Evolutionary conservation across 2,797 vertebrate genomes (phyloP).

Genomic region (Aplochiton taeniatus): DNA sequence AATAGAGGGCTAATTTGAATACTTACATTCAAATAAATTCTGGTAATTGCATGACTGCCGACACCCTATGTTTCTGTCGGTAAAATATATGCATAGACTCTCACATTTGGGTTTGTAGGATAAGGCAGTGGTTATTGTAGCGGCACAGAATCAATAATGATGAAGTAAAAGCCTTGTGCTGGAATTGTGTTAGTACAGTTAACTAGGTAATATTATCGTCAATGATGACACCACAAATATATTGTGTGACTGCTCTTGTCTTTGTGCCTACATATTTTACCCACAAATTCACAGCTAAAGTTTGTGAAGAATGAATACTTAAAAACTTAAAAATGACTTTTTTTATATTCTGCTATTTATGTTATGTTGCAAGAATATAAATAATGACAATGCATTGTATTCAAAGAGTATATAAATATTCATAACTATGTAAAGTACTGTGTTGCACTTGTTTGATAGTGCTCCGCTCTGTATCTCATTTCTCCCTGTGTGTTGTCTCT

Average conservation of each 20-base stretch:
- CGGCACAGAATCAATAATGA: conserved; percentile 27
- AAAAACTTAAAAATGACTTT: no score
- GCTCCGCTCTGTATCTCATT: no score
- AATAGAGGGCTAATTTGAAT: conserved; percentile 36
- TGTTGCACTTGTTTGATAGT: background rate
- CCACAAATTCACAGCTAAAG: no score
- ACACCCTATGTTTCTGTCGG: conserved; percentile 19
- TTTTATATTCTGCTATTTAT: background rate
- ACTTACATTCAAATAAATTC: conserved; percentile 25
- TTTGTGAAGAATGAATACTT: no score
- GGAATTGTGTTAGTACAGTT: conserved; percentile 21
- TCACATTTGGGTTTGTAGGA: conserved; percentile 7
- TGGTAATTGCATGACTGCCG: conserved; percentile 19
- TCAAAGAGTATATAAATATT: no score
- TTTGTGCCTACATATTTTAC: no score
- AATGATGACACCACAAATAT: conserved; percentile 24
- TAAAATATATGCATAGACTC: conserved; percentile 31
- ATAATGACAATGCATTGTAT: background rate
- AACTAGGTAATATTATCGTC: conserved; percentile 17
- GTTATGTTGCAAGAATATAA: conserved; percentile 11
- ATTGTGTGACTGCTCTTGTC: conserved; percentile 12
- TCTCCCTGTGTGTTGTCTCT: conserved; percentile 31
- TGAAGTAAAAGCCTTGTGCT: conserved; percentile 15
- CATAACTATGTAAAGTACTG: background rate
- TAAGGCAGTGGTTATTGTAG: conserved; percentile 9